Conservation (phyloP, 1,140 invertebrate genomes). For the Hetaerina americana region DNA sequence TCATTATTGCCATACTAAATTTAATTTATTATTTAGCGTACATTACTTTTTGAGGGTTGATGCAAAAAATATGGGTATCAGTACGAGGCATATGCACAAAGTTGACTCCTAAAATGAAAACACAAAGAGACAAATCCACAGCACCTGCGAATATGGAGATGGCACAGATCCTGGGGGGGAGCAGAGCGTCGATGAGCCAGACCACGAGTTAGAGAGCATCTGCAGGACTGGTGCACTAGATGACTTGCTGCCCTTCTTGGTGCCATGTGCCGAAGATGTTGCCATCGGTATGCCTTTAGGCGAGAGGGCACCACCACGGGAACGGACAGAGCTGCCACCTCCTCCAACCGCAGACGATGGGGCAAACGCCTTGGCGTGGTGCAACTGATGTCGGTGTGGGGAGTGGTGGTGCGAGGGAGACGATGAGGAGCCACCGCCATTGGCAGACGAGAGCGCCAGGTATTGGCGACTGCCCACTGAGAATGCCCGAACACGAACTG, state of each 20-base stretch:
- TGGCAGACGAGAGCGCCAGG: too few relatives aligned
- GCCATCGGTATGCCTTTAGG: background rate
- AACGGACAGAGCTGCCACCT: too few relatives aligned
- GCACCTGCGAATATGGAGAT: background rate
- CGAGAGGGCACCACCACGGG: background rate
- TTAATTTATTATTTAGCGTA: too few relatives aligned
- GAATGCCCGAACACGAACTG: slow-evolving; percentile 45
- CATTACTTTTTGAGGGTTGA: too few relatives aligned
- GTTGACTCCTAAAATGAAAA: background rate
- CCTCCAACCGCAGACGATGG: background rate
- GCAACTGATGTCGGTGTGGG: background rate
- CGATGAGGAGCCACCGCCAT: background rate
- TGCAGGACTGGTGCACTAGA: slow-evolving; percentile 38
- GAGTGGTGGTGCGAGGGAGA: background rate
- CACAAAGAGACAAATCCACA: too few relatives aligned
- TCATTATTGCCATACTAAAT: too few relatives aligned
- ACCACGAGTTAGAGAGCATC: slow-evolving; percentile 23
- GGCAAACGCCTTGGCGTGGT: background rate
- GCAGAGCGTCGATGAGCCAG: slow-evolving; percentile 21
- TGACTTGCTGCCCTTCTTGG: slow-evolving; percentile 31
- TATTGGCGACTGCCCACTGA: slow-evolving; percentile 49
- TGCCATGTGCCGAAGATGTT: background rate
- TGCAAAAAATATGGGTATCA: too few relatives aligned
- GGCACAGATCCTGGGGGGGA: background rate
- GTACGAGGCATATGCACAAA: too few relatives aligned